Evolutionary conservation across 1,140 invertebrate genomes (phyloP).

Genomic region (Heliothis virescens): DNA sequence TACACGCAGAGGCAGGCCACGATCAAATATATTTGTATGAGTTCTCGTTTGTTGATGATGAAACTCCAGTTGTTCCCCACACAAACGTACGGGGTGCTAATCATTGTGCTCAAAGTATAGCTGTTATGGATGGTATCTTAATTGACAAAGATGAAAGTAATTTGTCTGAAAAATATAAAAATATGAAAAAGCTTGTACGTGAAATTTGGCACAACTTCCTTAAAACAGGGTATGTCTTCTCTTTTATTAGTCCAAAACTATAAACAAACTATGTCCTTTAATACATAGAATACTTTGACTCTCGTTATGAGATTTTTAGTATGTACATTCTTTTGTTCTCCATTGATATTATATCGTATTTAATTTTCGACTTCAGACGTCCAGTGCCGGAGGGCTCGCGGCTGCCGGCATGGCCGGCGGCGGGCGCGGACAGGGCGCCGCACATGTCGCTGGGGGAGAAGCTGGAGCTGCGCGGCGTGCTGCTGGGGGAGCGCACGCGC

Average conservation of each 20-base stretch:
- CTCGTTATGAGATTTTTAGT: too few species aligned
- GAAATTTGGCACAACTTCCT: conserved; percentile 68
- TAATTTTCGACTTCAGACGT: conserved; percentile 52
- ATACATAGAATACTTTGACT: too few species aligned
- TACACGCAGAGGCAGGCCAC: conserved; percentile 47
- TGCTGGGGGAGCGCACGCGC: conserved; percentile 49
- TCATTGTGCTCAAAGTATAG: conserved; percentile 63
- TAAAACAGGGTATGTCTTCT: conserved; percentile 58
- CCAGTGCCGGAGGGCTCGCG: conserved; percentile 55
- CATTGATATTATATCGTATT: too few species aligned
- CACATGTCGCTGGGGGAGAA: conserved; percentile 54
- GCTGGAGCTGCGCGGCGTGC: conserved; percentile 54
- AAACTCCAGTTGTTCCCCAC: conserved; percentile 48
- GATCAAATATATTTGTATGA: conserved; percentile 69
- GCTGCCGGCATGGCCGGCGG: conserved; percentile 58
- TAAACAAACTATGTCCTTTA: too few species aligned
- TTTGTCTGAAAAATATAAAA: conserved; percentile 51
- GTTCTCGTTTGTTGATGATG: conserved; percentile 58
- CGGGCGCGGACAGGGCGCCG: conserved; percentile 49
- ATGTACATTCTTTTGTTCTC: too few species aligned
- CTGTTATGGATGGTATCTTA: conserved; percentile 47
- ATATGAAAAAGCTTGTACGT: conserved; percentile 55
- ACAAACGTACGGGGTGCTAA: conserved; percentile 60
- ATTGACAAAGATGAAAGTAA: conserved; percentile 41
- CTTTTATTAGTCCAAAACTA: too few species aligned